Evolutionary conservation across 2,113 vertebrate species (phyloP).

Genomic region (Rafetus swinhoei): DNA sequence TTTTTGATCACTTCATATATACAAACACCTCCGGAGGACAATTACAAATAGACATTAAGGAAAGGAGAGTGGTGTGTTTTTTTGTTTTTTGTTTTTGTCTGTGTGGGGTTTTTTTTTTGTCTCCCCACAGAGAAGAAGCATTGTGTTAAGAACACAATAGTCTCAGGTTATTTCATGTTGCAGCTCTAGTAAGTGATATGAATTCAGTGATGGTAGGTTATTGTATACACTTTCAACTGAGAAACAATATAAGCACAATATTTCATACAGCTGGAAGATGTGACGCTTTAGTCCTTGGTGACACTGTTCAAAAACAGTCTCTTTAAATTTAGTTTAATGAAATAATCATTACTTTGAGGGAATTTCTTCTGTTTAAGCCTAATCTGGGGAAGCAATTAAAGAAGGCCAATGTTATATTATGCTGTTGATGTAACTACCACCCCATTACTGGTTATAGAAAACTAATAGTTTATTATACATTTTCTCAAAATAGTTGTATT

Average conservation of each 20-base stretch:
- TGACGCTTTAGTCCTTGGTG: background rate
- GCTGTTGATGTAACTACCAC: background rate
- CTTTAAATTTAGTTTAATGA: background rate
- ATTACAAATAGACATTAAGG: background rate
- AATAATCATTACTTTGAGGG: background rate
- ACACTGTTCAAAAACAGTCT: background rate
- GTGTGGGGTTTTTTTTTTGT: background rate
- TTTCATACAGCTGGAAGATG: background rate
- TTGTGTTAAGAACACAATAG: background rate
- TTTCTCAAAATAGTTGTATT: background rate
- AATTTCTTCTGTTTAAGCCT: background rate
- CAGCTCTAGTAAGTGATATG: background rate
- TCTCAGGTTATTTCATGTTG: background rate
- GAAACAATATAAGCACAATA: background rate
- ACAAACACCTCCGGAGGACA: background rate
- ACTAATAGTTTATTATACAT: conserved; percentile 22
- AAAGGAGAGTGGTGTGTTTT: background rate
- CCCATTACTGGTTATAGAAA: background rate
- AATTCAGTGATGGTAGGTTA: background rate
- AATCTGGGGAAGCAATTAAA: background rate
- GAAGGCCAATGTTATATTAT: background rate
- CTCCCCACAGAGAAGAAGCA: background rate
- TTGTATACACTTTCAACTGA: background rate
- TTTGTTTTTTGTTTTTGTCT: too few relatives aligned
- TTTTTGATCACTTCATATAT: background rate